These are phyloP conservation scores for Petrophora chlorosata DNA, from an alignment of 2,888 invertebrate genomes.

Conservation along the genomic window DNA sequence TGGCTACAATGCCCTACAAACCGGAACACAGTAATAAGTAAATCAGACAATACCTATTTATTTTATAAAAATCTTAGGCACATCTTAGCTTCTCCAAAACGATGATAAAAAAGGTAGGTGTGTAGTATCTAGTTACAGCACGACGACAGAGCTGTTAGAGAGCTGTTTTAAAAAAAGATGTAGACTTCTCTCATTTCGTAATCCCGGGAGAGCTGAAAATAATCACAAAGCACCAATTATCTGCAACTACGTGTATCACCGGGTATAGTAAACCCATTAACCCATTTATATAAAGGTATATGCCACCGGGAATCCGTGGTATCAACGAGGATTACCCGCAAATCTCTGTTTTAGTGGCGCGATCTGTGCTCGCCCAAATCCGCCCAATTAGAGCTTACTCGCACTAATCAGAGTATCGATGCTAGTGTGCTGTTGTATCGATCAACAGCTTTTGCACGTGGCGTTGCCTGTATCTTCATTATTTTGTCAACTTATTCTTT, in stretches of 20 bases:
- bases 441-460: too few species aligned
- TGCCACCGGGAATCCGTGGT: conserved; percentile 64
- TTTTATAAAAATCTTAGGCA: too few species aligned
- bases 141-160: too few species aligned
- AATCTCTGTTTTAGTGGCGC: conserved; percentile 78
- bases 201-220: background rate
- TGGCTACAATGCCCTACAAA: too few species aligned
- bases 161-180: too few species aligned
- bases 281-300: conserved; percentile 69
- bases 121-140: too few species aligned
- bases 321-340: conserved; percentile 73
- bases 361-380: conserved; percentile 67
- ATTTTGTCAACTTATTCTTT: too few species aligned
- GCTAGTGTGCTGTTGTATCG: conserved; percentile 27
- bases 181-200: background rate
- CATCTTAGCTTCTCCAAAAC: too few species aligned
- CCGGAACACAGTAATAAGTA: too few species aligned
- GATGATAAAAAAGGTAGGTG: too few species aligned
- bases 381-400: conserved; percentile 79
- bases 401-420: conserved; percentile 65
- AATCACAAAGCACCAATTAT: conserved; percentile 6
- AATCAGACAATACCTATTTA: too few species aligned
- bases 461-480: too few species aligned
- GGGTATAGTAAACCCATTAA: conserved; percentile 41
- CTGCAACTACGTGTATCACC: conserved; percentile 29